These are phyloP conservation scores for Drosophila cardini DNA, from an alignment of 1,140 invertebrate genomes.

Conservation along the genomic window DNA sequence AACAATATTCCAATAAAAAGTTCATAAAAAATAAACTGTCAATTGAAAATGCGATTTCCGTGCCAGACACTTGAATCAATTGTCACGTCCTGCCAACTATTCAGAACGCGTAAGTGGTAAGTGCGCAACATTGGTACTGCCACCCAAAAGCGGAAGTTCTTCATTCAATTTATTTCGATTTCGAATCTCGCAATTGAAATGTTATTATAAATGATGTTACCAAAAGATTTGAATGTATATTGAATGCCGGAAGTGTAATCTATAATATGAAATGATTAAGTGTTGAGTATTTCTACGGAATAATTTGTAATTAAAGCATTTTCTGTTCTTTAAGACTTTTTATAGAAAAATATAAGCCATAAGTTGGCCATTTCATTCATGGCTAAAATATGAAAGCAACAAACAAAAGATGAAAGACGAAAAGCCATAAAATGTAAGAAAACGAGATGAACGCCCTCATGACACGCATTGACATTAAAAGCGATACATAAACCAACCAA, in stretches of 20 bases:
- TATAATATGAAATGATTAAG: slow-evolving; percentile 11
- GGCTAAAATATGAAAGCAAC: slow-evolving; percentile 29
- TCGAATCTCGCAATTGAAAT: background rate
- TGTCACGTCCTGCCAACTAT: slow-evolving; percentile 28
- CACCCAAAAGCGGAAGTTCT: slow-evolving; percentile 16
- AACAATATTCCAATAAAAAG: slow-evolving; percentile 16
- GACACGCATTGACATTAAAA: slow-evolving; percentile 65
- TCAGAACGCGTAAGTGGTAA: slow-evolving; percentile 15
- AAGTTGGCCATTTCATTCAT: slow-evolving; percentile 12
- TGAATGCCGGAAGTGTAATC: slow-evolving; percentile 13
- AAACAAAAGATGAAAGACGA: slow-evolving; percentile 16
- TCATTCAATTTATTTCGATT: slow-evolving; percentile 23
- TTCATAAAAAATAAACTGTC: slow-evolving; percentile 5
- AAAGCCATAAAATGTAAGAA: slow-evolving; percentile 54
- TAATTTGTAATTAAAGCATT: slow-evolving; percentile 17
- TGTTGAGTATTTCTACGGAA: slow-evolving; percentile 25
- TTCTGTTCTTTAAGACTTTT: slow-evolving; percentile 8
- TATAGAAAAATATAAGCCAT: slow-evolving; percentile 14
- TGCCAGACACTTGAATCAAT: slow-evolving; percentile 16
- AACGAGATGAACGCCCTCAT: slow-evolving; percentile 40
- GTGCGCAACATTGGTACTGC: slow-evolving; percentile 4
- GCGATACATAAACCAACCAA: slow-evolving; percentile 51
- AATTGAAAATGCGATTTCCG: slow-evolving; percentile 10
- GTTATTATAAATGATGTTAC: slow-evolving; percentile 17
- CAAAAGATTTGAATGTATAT: slow-evolving; percentile 12